These are phyloP conservation scores for Bujurquina vittata DNA, from an alignment of 2,113 vertebrate genomes.

Conservation along the genomic window DNA sequence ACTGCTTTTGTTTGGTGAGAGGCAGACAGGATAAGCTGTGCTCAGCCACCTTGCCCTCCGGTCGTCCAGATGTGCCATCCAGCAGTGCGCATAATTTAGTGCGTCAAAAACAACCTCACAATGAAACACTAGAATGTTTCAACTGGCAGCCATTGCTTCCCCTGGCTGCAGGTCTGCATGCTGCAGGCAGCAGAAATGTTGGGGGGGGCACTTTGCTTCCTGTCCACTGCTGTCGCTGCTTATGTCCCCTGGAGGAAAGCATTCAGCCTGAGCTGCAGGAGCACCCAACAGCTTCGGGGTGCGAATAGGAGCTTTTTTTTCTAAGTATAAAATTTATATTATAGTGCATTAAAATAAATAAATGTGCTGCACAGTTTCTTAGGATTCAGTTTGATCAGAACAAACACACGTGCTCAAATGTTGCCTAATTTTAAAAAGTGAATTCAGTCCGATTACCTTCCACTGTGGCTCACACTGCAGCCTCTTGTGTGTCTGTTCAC, in stretches of 20 bases:
- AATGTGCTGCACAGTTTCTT: neutral
- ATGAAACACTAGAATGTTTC: slow-evolving; percentile 21
- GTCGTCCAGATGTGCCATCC: slow-evolving; percentile 74
- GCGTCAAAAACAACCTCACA: slow-evolving; percentile 37
- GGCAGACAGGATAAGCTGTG: slow-evolving; percentile 36
- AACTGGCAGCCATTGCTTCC: slow-evolving; percentile 7
- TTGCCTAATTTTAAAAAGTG: neutral
- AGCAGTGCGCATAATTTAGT: slow-evolving; percentile 58
- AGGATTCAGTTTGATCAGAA: neutral
- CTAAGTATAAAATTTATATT: rapidly evolving
- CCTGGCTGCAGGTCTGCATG: slow-evolving; percentile 16
- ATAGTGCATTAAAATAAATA: neutral
- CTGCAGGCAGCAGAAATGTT: slow-evolving; percentile 85
- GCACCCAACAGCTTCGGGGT: slow-evolving; percentile 1
- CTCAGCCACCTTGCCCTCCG: slow-evolving; percentile 60
- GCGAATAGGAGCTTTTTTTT: neutral
- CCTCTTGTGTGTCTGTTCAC: neutral
- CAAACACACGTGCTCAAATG: neutral
- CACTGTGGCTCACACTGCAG: neutral
- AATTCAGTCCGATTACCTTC: neutral
- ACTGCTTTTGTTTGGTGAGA: slow-evolving; percentile 59
- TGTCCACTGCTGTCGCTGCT: slow-evolving; percentile 8
- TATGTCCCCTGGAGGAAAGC: slow-evolving; percentile 31
- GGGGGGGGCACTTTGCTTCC: slow-evolving; percentile 10
- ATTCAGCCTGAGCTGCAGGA: slow-evolving; percentile 30